Base-by-base conservation (phyloP, 2,888 invertebrate genomes). In the Parnassius orleans region DNA sequence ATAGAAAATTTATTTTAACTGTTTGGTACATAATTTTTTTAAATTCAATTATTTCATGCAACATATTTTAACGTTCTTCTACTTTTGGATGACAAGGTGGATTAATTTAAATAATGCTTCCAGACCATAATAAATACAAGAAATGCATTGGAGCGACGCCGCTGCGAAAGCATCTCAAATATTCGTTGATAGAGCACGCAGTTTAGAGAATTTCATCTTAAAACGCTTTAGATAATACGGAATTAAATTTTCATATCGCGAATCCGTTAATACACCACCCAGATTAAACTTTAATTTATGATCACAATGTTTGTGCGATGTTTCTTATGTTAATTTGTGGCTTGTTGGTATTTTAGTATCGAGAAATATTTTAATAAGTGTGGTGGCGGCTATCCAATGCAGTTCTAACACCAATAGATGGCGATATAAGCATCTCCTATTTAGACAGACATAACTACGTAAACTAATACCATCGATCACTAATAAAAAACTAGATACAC, bases 101-200 rank as follows among this genome's bases (percentile, higher is more conserved):
- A 59, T 55, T 52, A 59, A 59, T 63, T 47, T 55, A 47, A 46
- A 57, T 43, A 57, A 50, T 46, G 46, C 33, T 33, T 46, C 19
- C 56, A 61, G 54, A 62, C 59, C 65, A 62, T 65, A 66, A 71
- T 67, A 70, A 69, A 70, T 73, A 75, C 69, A 71, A 74, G 68
- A 77, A 76, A 75, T 74, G 74, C 76, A 78, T 70, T 76, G 71
- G 72, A 69, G 72, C 54, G 58, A 70, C 75, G 75, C 69, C 70
- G 75, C 65, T 61, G 65, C 69, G 47, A 14, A 73, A 74, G 74
- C 79, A 81, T 79, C 75, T 74, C 74, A 72, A 69, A 79, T 74
- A 81, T 81, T 79, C 74, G 77, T 74, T 79, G 84, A 86, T 86
- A 84, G 79, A 80, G 84, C 83, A 86, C 81, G 84, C 83, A 81